phyloP scores from a whole-genome alignment of 2,113 vertebrate species.

The Chamaea fasciata region DNA sequence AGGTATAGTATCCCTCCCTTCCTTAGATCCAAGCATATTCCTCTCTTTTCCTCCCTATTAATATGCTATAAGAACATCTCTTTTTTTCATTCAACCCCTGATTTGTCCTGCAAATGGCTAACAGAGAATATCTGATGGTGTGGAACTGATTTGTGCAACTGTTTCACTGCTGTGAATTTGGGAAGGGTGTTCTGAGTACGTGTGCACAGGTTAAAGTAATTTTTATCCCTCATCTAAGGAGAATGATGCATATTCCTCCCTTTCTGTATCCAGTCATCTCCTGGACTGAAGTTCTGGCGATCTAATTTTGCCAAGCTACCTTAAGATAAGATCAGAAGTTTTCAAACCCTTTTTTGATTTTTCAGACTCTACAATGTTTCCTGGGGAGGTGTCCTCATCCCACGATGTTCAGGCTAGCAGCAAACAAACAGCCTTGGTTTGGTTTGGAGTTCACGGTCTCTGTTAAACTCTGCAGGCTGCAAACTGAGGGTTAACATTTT shows the following conservation, averaged over 20 bases:
- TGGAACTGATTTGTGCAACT: not conserved
- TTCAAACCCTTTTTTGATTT: not conserved
- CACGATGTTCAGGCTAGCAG: not conserved
- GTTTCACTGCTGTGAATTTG: not conserved
- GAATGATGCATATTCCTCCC: not conserved
- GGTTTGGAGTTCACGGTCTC: not conserved
- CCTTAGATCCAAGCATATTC: not conserved
- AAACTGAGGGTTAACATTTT: not conserved
- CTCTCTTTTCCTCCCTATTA: not conserved
- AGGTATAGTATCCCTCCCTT: not conserved
- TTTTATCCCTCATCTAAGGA: not conserved
- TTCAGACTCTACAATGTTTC: not conserved
- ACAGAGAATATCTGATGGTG: not conserved
- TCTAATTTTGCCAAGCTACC: not conserved
- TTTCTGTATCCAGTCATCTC: not conserved
- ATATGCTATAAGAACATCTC: not conserved
- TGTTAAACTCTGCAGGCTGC: not conserved
- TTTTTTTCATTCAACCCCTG: not conserved
- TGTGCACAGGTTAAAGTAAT: not conserved
- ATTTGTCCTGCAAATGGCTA: not conserved
- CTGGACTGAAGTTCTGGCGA: not conserved
- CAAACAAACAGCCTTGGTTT: not conserved
- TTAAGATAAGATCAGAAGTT: not conserved
- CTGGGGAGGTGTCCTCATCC: not conserved
- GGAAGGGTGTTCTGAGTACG: not conserved